These are phyloP conservation scores for Cladorhizidae sp. DNA, from an alignment of 37 sponge, comb jelly and placozoan genomes.

Conservation along the genomic window DNA sequence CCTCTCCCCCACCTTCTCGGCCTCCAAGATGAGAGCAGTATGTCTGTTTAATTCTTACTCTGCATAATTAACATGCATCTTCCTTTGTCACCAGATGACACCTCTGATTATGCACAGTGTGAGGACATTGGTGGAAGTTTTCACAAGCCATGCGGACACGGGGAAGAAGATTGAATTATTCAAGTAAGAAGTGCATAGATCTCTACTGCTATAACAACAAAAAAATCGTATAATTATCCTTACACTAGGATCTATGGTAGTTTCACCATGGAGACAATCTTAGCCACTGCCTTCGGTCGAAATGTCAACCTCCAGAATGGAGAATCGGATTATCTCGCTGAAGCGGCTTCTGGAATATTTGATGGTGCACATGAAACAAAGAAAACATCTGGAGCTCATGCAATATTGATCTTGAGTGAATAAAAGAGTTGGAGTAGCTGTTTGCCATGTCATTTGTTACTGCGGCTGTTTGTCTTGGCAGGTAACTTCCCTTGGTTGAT, in stretches of 20 bases:
- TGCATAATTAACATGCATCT: neutral
- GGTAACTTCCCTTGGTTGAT: slow-evolving; percentile 36
- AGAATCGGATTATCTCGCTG: slow-evolving; percentile 49
- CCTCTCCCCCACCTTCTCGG: slow-evolving; percentile 70
- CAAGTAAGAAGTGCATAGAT: slow-evolving; percentile 14
- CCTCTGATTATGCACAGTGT: slow-evolving; percentile 53
- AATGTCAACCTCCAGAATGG: slow-evolving; percentile 36
- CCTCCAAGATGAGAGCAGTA: slow-evolving; percentile 69
- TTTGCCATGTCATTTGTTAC: neutral
- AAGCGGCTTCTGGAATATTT: slow-evolving; percentile 32
- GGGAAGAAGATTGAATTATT: slow-evolving; percentile 51
- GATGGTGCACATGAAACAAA: slow-evolving; percentile 3
- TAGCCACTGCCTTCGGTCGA: slow-evolving; percentile 71
- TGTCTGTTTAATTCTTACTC: neutral
- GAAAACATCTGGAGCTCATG: neutral
- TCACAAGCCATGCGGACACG: slow-evolving; percentile 30
- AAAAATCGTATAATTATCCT: neutral
- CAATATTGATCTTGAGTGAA: slow-evolving; percentile 2
- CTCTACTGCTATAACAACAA: neutral
- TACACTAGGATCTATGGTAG: slow-evolving; percentile 31
- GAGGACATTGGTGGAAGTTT: slow-evolving; percentile 14
- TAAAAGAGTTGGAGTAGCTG: too few species aligned
- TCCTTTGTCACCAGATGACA: slow-evolving; percentile 56
- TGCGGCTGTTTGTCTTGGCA: too few species aligned
- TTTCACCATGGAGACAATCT: slow-evolving; percentile 72